Evolutionary conservation across 2,888 invertebrate species (phyloP), one percentile per base, ranked within the genome.

Genomic region (Tipula vernalis): DNA sequence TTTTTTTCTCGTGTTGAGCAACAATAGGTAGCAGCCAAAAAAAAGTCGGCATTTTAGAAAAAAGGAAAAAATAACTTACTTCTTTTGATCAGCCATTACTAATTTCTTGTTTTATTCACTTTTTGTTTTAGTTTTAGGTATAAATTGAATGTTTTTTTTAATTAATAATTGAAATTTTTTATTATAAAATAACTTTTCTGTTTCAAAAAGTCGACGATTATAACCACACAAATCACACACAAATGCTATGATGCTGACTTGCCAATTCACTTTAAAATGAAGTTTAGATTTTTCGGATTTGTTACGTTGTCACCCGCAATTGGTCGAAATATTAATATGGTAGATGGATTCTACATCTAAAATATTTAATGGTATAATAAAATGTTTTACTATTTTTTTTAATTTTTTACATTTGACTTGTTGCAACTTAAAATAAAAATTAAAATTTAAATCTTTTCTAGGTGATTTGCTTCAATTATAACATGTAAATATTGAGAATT

Each of bases 21-120:
- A 83, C 86, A 85, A 71, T 44, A 83, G 51, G 84, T 44, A 83
- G 51, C 18, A 39, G 71, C 18, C 86, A 71, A 71, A 13, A 6
- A 71, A 71, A 10, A 71, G 87, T 88, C 88, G 88, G 87, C 88
- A 13, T 71, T 41, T 87, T 71, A 13, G 12, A 83, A 57, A 84
- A 36, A n/a, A 12, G 2, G 42, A 83, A n/a, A 10, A 86, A 41
- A 84, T 87, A 88, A 91, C 91, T 91, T 89, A 91, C 91, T 91
- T 90, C 88, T 91, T 91, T 39, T 91, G 90, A 88, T 91, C 91
- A 88, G 91, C 91, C 91, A 91, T 91, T 28, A 12, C 71, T 71
- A 71, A 8, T 71, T 28, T 28, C 71, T 71, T 71, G 10, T 71
- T 10, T 28, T 28, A 71, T 10, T 71, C 28, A 71, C 71, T 71